Conservation (phyloP, 2,888 invertebrate species). For the Byasa hedistus region DNA sequence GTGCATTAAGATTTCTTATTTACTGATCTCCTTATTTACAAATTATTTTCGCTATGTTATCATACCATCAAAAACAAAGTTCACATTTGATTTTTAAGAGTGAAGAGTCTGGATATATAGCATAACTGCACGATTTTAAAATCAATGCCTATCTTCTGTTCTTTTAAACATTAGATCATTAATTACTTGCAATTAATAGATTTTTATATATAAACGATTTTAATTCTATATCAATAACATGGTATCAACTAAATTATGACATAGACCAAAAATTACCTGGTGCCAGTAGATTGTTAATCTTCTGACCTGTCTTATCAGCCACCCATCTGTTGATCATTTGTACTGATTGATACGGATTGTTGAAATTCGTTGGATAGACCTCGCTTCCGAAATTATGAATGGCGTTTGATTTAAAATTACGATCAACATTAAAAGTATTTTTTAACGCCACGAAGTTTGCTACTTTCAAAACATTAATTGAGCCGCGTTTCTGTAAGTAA, state of each 20-base stretch:
- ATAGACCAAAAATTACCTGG: slow-evolving; percentile 68
- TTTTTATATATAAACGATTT: too few relatives aligned
- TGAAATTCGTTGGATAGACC: slow-evolving; percentile 78
- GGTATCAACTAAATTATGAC: neutral
- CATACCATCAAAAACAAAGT: too few relatives aligned
- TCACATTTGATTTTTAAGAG: too few relatives aligned
- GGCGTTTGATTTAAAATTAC: slow-evolving; percentile 53
- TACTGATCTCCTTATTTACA: too few relatives aligned
- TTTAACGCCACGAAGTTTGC: slow-evolving; percentile 64
- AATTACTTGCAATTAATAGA: too few relatives aligned
- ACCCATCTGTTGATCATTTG: slow-evolving; percentile 87
- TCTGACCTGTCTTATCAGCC: slow-evolving; percentile 82
- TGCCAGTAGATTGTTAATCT: slow-evolving; percentile 81
- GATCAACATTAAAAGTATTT: slow-evolving; percentile 52
- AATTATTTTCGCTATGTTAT: too few relatives aligned
- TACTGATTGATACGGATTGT: slow-evolving; percentile 65
- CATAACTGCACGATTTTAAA: too few relatives aligned
- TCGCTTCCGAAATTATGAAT: slow-evolving; percentile 76
- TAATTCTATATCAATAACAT: too few relatives aligned
- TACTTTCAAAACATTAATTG: slow-evolving; percentile 57
- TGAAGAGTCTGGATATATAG: too few relatives aligned
- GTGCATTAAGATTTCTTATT: too few relatives aligned
- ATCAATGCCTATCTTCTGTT: too few relatives aligned
- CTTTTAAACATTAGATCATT: too few relatives aligned
- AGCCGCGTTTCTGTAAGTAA: slow-evolving; percentile 53